These are phyloP conservation scores for Corythoichthys intestinalis DNA, from an alignment of 2,113 vertebrate genomes.

Conservation along the genomic window DNA sequence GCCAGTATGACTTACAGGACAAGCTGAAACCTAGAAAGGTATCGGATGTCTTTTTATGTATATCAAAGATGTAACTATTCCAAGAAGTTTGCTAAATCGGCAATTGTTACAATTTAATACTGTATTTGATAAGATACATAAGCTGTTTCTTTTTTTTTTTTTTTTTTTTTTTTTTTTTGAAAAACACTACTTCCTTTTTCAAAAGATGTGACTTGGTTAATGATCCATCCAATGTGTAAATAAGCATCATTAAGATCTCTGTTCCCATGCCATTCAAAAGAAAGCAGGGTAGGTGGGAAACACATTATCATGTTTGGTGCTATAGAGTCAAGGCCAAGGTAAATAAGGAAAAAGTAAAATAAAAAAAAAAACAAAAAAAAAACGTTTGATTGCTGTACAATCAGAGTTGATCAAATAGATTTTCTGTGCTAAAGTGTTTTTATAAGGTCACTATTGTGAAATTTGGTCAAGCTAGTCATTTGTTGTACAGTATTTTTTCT, in stretches of 20 bases:
- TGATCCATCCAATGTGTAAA: conserved; percentile 57
- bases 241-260: conserved; percentile 26
- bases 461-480: too few species aligned
- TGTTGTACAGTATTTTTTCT: too few species aligned
- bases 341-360: conserved; percentile 10
- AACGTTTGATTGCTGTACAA: too few species aligned
- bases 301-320: conserved; percentile 26
- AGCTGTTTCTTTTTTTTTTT: background rate
- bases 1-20: conserved; percentile 94
- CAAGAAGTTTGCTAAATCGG: background rate
- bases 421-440: too few species aligned
- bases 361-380: background rate
- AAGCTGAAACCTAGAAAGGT: conserved; percentile 96
- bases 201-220: conserved; percentile 45
- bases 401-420: too few species aligned
- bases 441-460: too few species aligned
- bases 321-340: conserved; percentile 30
- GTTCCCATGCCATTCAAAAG: conserved; percentile 45
- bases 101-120: background rate
- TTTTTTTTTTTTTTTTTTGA: background rate
- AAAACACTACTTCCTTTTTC: background rate
- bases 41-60: conserved; percentile 23
- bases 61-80: background rate
- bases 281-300: conserved; percentile 27
- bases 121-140: background rate